These are phyloP conservation scores for Myocastor coypus DNA, from an alignment of 2,113 vertebrate genomes.

Conservation along the genomic window DNA sequence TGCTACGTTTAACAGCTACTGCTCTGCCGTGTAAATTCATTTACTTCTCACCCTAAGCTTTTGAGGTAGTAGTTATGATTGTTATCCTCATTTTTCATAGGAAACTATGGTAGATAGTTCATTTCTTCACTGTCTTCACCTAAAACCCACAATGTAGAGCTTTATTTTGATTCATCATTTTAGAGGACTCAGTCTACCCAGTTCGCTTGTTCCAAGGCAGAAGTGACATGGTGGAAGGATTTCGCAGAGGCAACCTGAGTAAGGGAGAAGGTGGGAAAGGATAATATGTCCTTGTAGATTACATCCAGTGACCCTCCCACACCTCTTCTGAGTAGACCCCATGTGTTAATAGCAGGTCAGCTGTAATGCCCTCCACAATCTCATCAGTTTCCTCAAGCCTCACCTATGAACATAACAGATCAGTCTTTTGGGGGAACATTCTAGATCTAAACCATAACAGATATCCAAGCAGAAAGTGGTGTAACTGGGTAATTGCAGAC, in stretches of 20 bases:
- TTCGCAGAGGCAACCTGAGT: background rate
- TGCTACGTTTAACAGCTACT: background rate
- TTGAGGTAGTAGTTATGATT: background rate
- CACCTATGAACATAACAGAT: background rate
- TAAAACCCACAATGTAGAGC: background rate
- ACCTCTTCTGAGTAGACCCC: background rate
- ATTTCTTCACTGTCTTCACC: background rate
- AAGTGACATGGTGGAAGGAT: background rate
- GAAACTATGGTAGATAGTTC: background rate
- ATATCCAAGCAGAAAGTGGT: background rate
- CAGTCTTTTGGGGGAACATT: background rate
- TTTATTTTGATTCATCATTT: background rate
- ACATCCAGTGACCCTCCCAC: background rate
- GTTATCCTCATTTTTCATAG: slow-evolving; percentile 48
- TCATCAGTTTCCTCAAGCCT: too few relatives aligned
- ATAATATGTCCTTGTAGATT: background rate
- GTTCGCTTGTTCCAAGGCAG: background rate
- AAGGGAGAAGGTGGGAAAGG: background rate
- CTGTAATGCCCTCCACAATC: background rate
- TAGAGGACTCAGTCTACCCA: background rate
- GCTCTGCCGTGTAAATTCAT: background rate
- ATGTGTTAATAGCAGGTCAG: background rate
- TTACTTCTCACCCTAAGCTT: slow-evolving; percentile 5
- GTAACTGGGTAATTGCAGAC: slow-evolving; percentile 27
- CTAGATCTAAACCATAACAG: background rate